These are phyloP conservation scores for Leucozona laternaria DNA, from an alignment of 2,888 invertebrate genomes.

Conservation along the genomic window DNA sequence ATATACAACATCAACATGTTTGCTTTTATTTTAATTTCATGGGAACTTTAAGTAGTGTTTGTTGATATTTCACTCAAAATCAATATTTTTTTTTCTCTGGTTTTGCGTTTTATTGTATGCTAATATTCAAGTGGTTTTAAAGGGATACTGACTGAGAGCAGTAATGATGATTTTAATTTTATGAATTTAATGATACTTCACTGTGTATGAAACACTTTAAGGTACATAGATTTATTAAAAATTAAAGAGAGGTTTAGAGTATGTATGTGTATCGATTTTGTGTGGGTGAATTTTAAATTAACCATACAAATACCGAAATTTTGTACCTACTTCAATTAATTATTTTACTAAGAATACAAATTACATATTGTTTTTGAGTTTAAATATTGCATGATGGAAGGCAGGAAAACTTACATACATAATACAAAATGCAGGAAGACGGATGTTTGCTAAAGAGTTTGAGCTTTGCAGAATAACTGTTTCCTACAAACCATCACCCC, in stretches of 20 bases:
- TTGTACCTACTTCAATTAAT: not conserved
- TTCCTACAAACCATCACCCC: too few species aligned
- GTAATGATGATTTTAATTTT: not conserved
- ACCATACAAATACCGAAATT: not conserved
- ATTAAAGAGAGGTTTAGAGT: not conserved
- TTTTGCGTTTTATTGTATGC: not conserved
- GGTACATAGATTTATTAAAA: constrained; percentile 5
- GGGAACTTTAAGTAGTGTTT: not conserved
- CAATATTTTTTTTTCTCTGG: not conserved
- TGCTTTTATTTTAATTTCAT: not conserved
- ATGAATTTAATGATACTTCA: not conserved
- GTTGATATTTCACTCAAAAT: constrained; percentile 25
- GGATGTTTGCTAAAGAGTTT: too few species aligned
- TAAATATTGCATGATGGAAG: not conserved
- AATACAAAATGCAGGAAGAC: too few species aligned
- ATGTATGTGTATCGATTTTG: not conserved
- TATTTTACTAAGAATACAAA: not conserved
- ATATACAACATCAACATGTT: too few species aligned
- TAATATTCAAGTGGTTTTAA: not conserved
- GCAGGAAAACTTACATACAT: not conserved
- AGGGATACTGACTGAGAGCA: not conserved
- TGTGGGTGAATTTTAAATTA: not conserved
- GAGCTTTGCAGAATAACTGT: too few species aligned
- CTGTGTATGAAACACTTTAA: not conserved
- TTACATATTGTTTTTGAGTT: not conserved